Evolutionary conservation across 2,888 invertebrate genomes (phyloP).

Genomic region (Panopea generosa): DNA sequence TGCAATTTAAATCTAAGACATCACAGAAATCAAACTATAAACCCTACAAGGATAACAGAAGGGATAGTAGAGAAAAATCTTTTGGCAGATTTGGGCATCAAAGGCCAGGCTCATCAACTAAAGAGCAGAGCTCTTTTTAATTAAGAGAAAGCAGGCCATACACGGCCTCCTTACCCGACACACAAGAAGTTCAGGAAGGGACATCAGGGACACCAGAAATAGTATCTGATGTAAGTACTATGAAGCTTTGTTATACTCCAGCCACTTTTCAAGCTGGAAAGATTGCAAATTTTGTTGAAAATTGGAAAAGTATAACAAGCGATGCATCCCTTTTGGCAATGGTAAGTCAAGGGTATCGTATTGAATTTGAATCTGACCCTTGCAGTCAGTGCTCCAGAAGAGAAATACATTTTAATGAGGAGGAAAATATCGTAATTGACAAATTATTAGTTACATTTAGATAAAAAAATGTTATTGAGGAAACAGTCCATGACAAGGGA

Average conservation of each 20-base stretch:
- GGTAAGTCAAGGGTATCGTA: not conserved
- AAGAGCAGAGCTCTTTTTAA: no score
- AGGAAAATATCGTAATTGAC: slow-evolving; percentile 1
- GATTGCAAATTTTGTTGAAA: not conserved
- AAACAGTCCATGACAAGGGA: not conserved
- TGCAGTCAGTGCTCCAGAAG: not conserved
- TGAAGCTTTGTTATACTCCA: not conserved
- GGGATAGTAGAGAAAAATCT: no score
- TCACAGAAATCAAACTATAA: no score
- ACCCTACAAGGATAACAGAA: no score
- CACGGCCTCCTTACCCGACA: no score
- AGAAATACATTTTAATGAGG: slow-evolving; percentile 5
- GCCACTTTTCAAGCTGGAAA: slow-evolving; percentile 1
- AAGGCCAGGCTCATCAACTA: no score
- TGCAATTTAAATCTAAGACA: not conserved
- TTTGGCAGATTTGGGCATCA: no score
- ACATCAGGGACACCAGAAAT: no score
- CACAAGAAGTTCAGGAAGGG: no score
- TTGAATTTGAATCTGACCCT: not conserved
- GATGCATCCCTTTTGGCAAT: not conserved
- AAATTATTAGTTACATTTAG: not conserved
- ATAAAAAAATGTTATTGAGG: slow-evolving; percentile 8
- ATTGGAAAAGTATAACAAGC: not conserved
- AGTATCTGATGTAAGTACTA: no score
- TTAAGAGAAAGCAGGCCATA: no score